A percentile compares a stretch with the other conserved stretches of the same genome.
Evolutionary conservation across 2,888 invertebrate genomes (phyloP).

Genomic region (Amblyjoppa fuscipennis): DNA sequence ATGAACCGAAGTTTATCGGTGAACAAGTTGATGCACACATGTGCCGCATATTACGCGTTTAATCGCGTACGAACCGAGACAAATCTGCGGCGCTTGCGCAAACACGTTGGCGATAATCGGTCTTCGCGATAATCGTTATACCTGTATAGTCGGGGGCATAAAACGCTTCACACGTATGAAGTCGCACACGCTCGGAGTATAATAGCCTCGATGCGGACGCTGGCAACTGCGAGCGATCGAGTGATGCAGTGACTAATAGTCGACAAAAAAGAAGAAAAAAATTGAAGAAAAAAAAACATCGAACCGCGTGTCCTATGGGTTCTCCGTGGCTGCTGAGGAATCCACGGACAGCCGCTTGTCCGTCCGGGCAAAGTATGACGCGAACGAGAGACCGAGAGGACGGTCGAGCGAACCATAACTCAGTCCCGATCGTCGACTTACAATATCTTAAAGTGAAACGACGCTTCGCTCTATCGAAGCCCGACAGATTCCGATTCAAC

Average conservation of each 20-base stretch:
- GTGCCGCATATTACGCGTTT: neutral
- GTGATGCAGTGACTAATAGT: slow-evolving; percentile 76
- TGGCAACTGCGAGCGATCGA: slow-evolving; percentile 33
- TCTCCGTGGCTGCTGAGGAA: slow-evolving; percentile 49
- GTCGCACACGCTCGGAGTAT: neutral
- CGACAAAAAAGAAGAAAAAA: slow-evolving; percentile 67
- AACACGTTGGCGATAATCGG: slow-evolving; percentile 9
- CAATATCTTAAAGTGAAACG: slow-evolving; percentile 39
- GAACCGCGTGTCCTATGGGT: slow-evolving; percentile 40
- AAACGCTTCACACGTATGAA: slow-evolving; percentile 12
- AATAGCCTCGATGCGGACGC: slow-evolving; percentile 25
- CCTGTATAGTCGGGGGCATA: neutral
- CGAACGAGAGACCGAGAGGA: slow-evolving; percentile 54
- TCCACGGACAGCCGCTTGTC: slow-evolving; percentile 61
- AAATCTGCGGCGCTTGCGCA: slow-evolving; percentile 29
- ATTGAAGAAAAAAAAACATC: neutral
- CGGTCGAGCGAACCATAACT: slow-evolving; percentile 46
- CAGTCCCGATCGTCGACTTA: slow-evolving; percentile 31
- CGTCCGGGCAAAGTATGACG: slow-evolving; percentile 61
- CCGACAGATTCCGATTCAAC: neutral
- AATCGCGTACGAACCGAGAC: slow-evolving; percentile 28
- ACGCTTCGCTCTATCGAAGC: slow-evolving; percentile 23
- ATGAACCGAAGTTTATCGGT: slow-evolving; percentile 5
- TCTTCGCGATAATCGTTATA: slow-evolving; percentile 5
- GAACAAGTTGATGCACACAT: slow-evolving; percentile 15